phyloP scores from a whole-genome alignment of 2,113 vertebrate genomes.

The Trichomycterus rosablanca region DNA sequence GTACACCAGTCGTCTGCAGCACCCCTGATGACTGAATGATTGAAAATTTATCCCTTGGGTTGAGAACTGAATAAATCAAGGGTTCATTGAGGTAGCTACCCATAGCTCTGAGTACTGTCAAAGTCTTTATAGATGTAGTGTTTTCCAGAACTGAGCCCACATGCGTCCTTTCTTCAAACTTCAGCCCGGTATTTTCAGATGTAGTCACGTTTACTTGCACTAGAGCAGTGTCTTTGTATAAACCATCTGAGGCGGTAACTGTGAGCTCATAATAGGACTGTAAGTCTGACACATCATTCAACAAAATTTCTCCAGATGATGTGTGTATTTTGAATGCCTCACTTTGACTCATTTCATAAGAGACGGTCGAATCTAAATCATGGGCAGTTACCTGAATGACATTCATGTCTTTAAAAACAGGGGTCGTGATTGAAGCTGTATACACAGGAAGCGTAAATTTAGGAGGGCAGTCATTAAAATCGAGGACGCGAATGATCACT shows the following conservation, averaged over 20 bases:
- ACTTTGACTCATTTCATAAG: slow-evolving; percentile 77
- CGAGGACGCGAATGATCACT: slow-evolving; percentile 74
- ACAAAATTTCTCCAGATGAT: slow-evolving; percentile 70
- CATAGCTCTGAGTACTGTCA: slow-evolving; percentile 72
- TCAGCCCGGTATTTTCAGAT: slow-evolving; percentile 63
- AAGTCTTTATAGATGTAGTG: slow-evolving; percentile 60
- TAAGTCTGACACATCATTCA: slow-evolving; percentile 68
- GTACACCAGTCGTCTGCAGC: slow-evolving; percentile 77
- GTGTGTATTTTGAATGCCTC: slow-evolving; percentile 76
- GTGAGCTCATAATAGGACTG: slow-evolving; percentile 65
- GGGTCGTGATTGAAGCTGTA: slow-evolving; percentile 65
- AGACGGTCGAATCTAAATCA: slow-evolving; percentile 83
- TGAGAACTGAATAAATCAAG: slow-evolving; percentile 76
- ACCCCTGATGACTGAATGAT: slow-evolving; percentile 79
- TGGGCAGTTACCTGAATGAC: slow-evolving; percentile 73
- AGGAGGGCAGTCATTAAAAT: slow-evolving; percentile 87
- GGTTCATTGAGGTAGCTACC: slow-evolving; percentile 84
- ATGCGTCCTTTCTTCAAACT: slow-evolving; percentile 71
- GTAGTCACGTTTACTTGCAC: slow-evolving; percentile 74
- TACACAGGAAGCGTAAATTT: slow-evolving; percentile 72
- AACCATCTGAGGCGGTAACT: slow-evolving; percentile 79
- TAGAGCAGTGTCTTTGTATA: slow-evolving; percentile 72
- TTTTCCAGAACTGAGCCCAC: slow-evolving; percentile 76
- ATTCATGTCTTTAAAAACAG: slow-evolving; percentile 74
- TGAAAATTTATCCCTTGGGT: slow-evolving; percentile 74